Base-by-base conservation (phyloP, 2,113 vertebrate species). In the Pelvicachromis taeniatus region DNA sequence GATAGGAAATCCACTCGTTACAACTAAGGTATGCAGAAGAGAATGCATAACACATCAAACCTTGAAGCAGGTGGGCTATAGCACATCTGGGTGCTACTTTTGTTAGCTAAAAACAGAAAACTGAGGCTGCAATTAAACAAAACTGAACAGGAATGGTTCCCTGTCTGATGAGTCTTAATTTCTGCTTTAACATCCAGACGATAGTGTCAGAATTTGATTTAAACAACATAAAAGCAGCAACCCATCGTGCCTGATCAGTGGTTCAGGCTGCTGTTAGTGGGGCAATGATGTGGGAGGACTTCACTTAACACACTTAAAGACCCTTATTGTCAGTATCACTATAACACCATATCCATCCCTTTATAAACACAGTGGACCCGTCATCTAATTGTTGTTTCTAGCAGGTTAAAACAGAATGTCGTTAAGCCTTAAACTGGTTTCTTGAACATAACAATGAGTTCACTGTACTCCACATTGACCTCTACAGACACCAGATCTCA, bases 341-440 rank as follows among this genome's bases (percentile, higher is more conserved):
- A 63, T 63, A 17, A 35, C 31, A 23, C n/a, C 21, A 68, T 40
- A 40, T 23, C 35, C 1, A 0, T 40, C 7, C 35, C 7, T 14
- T 9, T 40, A 42, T 68, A 40, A 68, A 12, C 63, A 68, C 1
- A 68, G n/a, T 68, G 12, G 11, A 12, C n/a, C n/a, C 4, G 42
- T 42, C 63, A 23, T 42, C 63, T 68, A n/a, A 1, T 14, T 40
- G 13, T 5, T 40, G n/a, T 40, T 68, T 42, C 12, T 4, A 40
- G 35, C n/a, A 9, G 35, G n/a, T 42, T 42, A 68, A 23, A 4
- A 4, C 33, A 65, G 35, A 40, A 40, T 65, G 33, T 38, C 33
- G 1, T 33, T 38, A 0, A 21, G 0, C 11, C 11, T 40, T 35
- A 65, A 65, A 65, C 11, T 2, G 12, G 35, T n/a, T 23, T 68